Conservation (phyloP, 2,888 invertebrate species). For the Acanthosepion pharaonis region DNA sequence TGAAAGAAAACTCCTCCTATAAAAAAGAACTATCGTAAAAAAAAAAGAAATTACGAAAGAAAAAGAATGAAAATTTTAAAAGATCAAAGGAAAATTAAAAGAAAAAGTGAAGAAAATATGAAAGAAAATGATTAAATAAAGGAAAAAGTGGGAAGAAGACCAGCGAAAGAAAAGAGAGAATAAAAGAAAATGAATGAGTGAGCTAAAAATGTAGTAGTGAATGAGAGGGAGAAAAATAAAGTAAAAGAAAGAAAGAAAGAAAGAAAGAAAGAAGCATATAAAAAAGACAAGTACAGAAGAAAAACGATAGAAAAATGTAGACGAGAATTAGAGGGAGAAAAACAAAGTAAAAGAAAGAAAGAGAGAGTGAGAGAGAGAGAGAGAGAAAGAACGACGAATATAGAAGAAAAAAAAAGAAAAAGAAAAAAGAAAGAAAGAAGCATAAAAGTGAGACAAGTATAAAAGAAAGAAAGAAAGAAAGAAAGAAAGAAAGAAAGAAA, state of each 20-base stretch:
- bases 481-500: neutral
- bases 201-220: neutral
- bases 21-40: neutral
- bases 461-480: neutral
- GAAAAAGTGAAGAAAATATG: neutral
- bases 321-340: neutral
- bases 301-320: neutral
- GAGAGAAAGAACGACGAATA: neutral
- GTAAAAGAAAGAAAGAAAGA: neutral
- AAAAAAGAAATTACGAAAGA: neutral
- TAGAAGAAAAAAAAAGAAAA: neutral
- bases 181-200: neutral
- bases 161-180: neutral
- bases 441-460: neutral
- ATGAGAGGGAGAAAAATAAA: neutral
- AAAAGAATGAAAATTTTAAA: neutral
- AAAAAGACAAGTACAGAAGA: neutral
- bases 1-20: neutral
- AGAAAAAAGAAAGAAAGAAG: neutral
- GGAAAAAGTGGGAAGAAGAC: neutral
- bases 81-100: neutral
- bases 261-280: neutral
- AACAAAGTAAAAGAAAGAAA: neutral
- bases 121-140: neutral
- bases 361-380: neutral